These are phyloP conservation scores for Patella ulyssiponensis DNA, from an alignment of 2,888 invertebrate genomes.

Conservation along the genomic window DNA sequence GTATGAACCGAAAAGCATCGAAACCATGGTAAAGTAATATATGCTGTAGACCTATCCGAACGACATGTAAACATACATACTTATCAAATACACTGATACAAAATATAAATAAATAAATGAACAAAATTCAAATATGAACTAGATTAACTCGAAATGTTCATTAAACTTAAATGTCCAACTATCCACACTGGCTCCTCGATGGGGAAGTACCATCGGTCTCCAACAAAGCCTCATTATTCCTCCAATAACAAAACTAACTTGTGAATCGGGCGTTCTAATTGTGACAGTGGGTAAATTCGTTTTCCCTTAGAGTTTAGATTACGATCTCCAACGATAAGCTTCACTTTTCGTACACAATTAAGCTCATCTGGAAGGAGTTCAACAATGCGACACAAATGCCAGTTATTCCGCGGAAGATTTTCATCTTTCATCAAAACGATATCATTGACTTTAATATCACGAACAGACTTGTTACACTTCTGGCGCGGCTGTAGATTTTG, in stretches of 20 bases:
- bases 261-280: slow-evolving; percentile 40
- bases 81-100: too few species aligned
- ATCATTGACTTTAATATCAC: slow-evolving; percentile 38
- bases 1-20: too few species aligned
- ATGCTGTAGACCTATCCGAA: too few species aligned
- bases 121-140: too few species aligned
- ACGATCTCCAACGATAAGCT: slow-evolving; percentile 12
- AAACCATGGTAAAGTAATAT: too few species aligned
- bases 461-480: slow-evolving; percentile 32
- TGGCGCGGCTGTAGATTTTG: slow-evolving; percentile 31
- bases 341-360: slow-evolving; percentile 35
- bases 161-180: too few species aligned
- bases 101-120: too few species aligned
- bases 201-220: too few species aligned
- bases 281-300: slow-evolving; percentile 10
- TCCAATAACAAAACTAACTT: slow-evolving; percentile 32
- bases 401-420: slow-evolving; percentile 32
- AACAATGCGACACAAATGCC: slow-evolving; percentile 32
- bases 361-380: slow-evolving; percentile 22
- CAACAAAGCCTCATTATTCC: too few species aligned
- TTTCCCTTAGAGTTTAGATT: slow-evolving; percentile 21
- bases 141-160: too few species aligned
- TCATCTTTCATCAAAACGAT: slow-evolving; percentile 43
- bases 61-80: too few species aligned
- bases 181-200: too few species aligned